phyloP scores from a whole-genome alignment of 2,797 vertebrate species.

The Diplodus sargus region DNA sequence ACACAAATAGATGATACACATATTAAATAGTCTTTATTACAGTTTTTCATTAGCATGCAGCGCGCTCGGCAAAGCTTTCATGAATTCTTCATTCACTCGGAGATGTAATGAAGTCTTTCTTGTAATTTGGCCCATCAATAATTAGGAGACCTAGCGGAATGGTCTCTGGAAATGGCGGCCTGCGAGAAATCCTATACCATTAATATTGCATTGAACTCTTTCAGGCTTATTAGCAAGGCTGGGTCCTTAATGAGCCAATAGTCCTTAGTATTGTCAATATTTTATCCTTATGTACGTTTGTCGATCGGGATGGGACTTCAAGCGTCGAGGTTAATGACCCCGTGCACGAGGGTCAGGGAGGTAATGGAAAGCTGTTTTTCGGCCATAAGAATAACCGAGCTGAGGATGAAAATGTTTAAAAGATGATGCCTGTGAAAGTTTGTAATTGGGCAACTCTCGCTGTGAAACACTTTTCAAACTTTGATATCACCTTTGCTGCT shows the following conservation, averaged over 20 bases:
- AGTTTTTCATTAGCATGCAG: conserved; percentile 71
- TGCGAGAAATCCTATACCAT: conserved; percentile 77
- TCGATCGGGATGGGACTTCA: conserved; percentile 54
- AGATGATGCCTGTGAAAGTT: conserved; percentile 3
- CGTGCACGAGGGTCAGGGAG: conserved; percentile 44
- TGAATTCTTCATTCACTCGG: conserved; percentile 78
- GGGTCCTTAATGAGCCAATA: conserved; percentile 74
- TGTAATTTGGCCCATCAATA: conserved; percentile 84
- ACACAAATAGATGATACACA: conserved; percentile 45
- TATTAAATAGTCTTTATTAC: conserved; percentile 58
- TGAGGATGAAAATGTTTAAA: conserved; percentile 30
- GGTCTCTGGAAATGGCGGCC: conserved; percentile 78
- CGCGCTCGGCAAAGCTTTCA: conserved; percentile 65
- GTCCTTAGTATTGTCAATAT: conserved; percentile 79
- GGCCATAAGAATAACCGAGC: conserved; percentile 28
- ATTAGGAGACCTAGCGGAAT: conserved; percentile 76
- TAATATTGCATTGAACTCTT: conserved; percentile 82
- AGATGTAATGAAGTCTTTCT: conserved; percentile 82
- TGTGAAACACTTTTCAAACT: conserved; percentile 29
- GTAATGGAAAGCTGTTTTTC: conserved; percentile 21
- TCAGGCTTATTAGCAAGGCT: conserved; percentile 79
- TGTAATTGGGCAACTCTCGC: background rate
- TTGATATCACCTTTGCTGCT: conserved; percentile 14
- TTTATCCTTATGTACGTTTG: conserved; percentile 73
- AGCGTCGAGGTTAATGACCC: conserved; percentile 61